Percentiles rank a stretch among this genome's conserved stretches.
phyloP scores from a whole-genome alignment of 1,140 invertebrate genomes.

The Drusus annulatus region DNA sequence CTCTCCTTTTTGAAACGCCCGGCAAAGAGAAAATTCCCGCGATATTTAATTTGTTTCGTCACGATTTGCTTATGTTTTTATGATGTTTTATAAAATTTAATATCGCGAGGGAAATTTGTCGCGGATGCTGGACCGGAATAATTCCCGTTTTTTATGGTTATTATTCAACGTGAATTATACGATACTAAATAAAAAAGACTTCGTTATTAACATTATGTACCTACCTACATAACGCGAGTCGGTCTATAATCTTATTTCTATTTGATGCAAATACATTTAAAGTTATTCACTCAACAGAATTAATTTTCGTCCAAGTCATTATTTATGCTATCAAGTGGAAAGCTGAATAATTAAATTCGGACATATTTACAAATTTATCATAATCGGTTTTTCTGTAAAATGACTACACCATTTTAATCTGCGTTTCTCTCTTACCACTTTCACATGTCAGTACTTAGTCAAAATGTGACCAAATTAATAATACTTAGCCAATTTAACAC shows the following conservation, averaged over 20 bases:
- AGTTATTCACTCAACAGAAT: too few species aligned
- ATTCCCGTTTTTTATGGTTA: constrained; percentile 21
- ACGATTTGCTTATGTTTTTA: constrained; percentile 34
- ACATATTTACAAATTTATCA: too few species aligned
- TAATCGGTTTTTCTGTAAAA: too few species aligned
- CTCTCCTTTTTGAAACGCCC: constrained; percentile 14
- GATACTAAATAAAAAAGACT: constrained; percentile 15
- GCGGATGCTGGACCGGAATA: constrained; percentile 19
- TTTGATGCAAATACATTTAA: not conserved
- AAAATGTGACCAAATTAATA: too few species aligned
- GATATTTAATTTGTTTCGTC: constrained; percentile 40
- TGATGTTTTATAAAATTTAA: constrained; percentile 33
- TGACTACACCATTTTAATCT: too few species aligned
- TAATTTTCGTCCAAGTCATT: too few species aligned
- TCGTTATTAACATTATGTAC: constrained; percentile 19
- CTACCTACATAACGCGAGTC: not conserved
- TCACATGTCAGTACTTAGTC: too few species aligned
- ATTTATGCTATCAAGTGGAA: too few species aligned
- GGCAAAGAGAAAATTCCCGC: constrained; percentile 29
- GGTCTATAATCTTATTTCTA: not conserved
- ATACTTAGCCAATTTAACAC: too few species aligned
- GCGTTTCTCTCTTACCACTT: too few species aligned
- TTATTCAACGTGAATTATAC: constrained; percentile 27
- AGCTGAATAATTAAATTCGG: too few species aligned
- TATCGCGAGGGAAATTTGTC: constrained; percentile 13